Percentiles rank a stretch among this genome's conserved stretches.
Evolutionary conservation across 2,797 vertebrate species (phyloP).

Genomic region (Decapterus maruadsi): DNA sequence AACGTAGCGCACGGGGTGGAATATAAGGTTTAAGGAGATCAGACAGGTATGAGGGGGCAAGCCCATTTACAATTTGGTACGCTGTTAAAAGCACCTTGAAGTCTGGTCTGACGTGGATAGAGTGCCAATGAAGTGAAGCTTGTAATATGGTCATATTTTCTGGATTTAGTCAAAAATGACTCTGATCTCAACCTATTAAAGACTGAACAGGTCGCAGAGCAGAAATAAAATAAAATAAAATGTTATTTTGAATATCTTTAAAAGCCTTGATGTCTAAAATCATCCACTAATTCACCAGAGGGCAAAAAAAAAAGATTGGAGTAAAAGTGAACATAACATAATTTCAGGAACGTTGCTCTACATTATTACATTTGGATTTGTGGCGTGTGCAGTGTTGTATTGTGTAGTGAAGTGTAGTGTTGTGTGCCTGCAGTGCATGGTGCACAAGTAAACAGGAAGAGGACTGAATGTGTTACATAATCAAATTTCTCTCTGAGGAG

Average conservation of each 20-base stretch:
- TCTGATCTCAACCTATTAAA: too few species aligned
- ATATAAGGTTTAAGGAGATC: too few species aligned
- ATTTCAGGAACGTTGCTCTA: not conserved
- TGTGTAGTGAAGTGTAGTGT: too few species aligned
- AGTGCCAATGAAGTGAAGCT: not conserved
- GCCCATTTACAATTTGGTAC: too few species aligned
- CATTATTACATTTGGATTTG: slow-evolving; percentile 11
- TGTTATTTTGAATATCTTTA: not conserved
- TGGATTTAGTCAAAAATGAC: not conserved
- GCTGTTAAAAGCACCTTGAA: too few species aligned
- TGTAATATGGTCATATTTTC: not conserved
- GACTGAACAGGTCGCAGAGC: too few species aligned
- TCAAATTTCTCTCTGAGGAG: slow-evolving; percentile 4
- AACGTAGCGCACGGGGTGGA: too few species aligned
- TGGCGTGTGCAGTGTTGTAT: not conserved
- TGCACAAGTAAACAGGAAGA: slow-evolving; percentile 22
- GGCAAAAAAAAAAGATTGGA: too few species aligned
- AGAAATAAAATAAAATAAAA: too few species aligned
- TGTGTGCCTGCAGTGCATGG: slow-evolving; percentile 1
- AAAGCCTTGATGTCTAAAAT: not conserved
- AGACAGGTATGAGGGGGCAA: too few species aligned
- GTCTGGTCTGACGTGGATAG: too few species aligned
- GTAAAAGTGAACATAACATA: not conserved
- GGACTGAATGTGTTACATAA: slow-evolving; percentile 2
- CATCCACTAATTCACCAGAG: not conserved